Conservation (phyloP, 2,113 vertebrate species). For the Serilophus lunatus region DNA sequence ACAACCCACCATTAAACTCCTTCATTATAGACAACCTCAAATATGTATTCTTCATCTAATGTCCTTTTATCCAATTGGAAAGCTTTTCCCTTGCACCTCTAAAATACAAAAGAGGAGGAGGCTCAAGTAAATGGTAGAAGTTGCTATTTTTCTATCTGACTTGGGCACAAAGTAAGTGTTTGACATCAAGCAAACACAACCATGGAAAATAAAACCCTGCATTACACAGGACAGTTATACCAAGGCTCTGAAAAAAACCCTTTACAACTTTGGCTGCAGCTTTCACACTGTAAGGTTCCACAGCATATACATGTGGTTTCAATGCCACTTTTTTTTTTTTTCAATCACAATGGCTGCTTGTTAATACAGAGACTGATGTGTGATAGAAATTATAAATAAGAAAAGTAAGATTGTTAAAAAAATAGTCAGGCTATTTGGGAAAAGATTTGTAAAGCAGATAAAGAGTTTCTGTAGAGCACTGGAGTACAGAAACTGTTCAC, state of each 20-base stretch:
- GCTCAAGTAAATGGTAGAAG: not conserved
- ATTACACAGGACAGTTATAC: not conserved
- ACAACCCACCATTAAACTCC: not conserved
- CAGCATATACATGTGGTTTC: not conserved
- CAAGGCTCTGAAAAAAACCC: not conserved
- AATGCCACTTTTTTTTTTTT: not conserved
- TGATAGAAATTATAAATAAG: not conserved
- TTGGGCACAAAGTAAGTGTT: not conserved
- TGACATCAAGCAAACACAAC: not conserved
- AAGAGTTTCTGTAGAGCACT: not conserved
- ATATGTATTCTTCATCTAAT: not conserved
- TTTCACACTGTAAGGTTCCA: not conserved
- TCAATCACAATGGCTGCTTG: not conserved
- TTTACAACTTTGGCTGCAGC: not conserved
- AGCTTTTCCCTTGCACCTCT: not conserved
- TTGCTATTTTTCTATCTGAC: not conserved
- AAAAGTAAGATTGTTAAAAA: not conserved
- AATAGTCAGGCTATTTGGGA: not conserved
- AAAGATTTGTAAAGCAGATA: not conserved
- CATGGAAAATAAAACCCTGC: not conserved
- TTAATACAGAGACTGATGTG: not conserved
- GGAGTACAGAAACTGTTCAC: not conserved
- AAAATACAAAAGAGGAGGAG: not conserved
- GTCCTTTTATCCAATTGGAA: not conserved
- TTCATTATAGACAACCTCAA: not conserved